Evolutionary conservation across 2,888 invertebrate species (phyloP).

Genomic region (Lydus trimaculatus): DNA sequence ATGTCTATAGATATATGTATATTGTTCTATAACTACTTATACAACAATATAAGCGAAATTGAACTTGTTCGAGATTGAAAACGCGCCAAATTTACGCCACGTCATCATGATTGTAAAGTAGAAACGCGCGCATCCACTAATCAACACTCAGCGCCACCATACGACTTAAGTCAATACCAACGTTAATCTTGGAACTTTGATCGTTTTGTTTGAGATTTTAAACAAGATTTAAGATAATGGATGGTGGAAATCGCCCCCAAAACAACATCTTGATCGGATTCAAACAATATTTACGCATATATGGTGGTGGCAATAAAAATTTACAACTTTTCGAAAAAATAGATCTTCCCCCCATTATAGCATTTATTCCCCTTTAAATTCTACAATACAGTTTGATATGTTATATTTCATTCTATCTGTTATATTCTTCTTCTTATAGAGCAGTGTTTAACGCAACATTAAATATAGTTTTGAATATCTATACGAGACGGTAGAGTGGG

Average conservation of each 20-base stretch:
- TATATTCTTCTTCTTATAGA: constrained; percentile 9
- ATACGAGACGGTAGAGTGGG: constrained; percentile 47
- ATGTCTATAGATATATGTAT: too few relatives aligned
- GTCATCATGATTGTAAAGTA: too few relatives aligned
- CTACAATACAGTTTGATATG: neutral
- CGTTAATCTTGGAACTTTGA: too few relatives aligned
- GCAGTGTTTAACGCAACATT: constrained; percentile 59
- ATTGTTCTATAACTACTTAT: neutral
- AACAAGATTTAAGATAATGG: neutral
- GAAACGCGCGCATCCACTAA: too few relatives aligned
- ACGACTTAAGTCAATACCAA: too few relatives aligned
- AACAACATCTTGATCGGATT: neutral
- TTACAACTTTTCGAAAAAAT: neutral
- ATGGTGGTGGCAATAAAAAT: neutral
- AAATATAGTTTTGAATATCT: constrained; percentile 58
- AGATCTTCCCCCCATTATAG: neutral
- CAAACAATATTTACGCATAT: neutral
- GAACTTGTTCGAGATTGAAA: too few relatives aligned
- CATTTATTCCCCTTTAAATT: constrained; percentile 1
- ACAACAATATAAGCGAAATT: neutral
- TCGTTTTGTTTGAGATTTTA: neutral
- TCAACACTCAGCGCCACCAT: too few relatives aligned
- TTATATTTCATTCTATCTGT: neutral
- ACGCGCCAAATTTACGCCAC: too few relatives aligned
- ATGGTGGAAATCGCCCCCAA: neutral